phyloP scores from a whole-genome alignment of 1,140 invertebrate species.

The Antheraea mylitta region DNA sequence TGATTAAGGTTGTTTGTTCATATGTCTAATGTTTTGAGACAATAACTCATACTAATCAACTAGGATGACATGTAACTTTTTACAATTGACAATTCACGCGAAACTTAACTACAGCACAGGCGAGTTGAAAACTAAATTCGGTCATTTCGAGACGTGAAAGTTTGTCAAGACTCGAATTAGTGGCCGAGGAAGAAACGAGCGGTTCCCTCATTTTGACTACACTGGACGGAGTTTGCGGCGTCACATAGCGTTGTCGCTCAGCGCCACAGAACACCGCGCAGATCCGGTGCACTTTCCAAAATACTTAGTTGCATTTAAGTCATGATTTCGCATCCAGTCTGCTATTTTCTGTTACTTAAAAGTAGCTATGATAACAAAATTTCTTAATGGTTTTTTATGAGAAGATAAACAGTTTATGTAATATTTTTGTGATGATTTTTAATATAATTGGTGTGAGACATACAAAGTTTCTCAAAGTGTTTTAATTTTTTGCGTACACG shows the following conservation, averaged over 20 bases:
- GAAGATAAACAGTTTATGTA: too few relatives aligned
- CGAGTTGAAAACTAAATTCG: conserved; percentile 22
- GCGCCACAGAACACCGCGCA: background rate
- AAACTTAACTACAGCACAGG: conserved; percentile 12
- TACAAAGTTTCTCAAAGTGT: too few relatives aligned
- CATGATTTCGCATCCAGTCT: background rate
- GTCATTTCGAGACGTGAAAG: conserved; percentile 22
- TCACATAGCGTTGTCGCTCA: too few relatives aligned
- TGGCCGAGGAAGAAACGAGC: conserved; percentile 26
- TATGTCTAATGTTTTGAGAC: background rate
- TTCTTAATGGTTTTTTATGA: too few relatives aligned
- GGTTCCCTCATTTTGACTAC: conserved; percentile 15
- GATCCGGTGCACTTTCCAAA: conserved; percentile 29
- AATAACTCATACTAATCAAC: background rate
- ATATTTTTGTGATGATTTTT: too few relatives aligned
- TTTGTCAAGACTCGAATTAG: conserved; percentile 37
- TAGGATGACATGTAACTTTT: background rate
- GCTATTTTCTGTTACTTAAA: background rate
- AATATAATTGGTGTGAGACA: too few relatives aligned
- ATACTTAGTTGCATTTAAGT: conserved; percentile 13
- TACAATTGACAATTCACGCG: background rate
- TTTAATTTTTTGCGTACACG: too few relatives aligned
- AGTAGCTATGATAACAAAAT: background rate
- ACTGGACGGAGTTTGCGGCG: conserved; percentile 11
- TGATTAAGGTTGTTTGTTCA: too few relatives aligned